Conservation (phyloP, 2,797 vertebrate genomes). For the Graptemys geographica region DNA sequence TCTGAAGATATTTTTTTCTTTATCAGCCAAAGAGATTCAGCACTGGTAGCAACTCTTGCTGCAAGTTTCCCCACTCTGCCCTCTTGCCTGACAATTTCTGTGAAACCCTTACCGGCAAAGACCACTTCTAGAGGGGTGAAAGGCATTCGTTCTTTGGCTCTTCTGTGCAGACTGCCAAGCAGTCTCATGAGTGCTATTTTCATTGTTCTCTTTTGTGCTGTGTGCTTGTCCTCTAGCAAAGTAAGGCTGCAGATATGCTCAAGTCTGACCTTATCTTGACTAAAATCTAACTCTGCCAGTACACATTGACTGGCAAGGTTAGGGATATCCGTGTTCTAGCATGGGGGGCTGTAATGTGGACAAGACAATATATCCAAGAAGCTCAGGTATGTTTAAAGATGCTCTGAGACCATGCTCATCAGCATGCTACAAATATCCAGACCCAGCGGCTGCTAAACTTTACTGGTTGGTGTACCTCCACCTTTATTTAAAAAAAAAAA, state of each 20-base stretch:
- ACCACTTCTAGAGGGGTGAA: not conserved
- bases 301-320: not conserved
- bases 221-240: not conserved
- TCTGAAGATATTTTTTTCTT: not conserved
- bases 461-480: not conserved
- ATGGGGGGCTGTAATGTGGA: not conserved
- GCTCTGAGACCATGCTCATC: not conserved
- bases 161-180: not conserved
- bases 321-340: not conserved
- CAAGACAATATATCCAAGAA: not conserved
- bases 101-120: not conserved
- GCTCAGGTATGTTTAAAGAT: not conserved
- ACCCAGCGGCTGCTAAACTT: not conserved
- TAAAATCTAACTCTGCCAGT: not conserved
- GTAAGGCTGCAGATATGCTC: rapidly evolving
- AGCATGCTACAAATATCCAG: not conserved
- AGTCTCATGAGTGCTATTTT: not conserved
- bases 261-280: not conserved
- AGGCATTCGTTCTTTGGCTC: not conserved
- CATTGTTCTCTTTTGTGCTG: not conserved
- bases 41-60: not conserved
- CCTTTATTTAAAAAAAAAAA: not conserved
- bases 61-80: not conserved
- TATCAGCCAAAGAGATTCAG: not conserved
- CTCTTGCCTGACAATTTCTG: not conserved